Evolutionary conservation across 2,113 vertebrate genomes (phyloP).

Genomic region (Stercorarius parasiticus): DNA sequence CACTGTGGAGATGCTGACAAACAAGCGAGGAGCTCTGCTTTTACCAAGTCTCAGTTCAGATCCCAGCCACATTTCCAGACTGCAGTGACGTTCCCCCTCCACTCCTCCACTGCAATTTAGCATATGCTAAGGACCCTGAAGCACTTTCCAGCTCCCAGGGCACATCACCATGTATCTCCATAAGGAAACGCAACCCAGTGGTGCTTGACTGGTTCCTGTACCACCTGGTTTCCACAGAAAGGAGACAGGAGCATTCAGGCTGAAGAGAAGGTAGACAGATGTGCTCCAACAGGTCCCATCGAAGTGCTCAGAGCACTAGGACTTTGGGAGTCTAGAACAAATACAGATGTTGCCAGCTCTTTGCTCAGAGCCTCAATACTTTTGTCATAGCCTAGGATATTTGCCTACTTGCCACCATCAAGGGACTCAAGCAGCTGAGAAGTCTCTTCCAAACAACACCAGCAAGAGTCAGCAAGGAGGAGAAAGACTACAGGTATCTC

Average conservation of each 20-base stretch:
- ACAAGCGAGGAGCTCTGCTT: background rate
- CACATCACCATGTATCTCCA: background rate
- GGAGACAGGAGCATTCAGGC: background rate
- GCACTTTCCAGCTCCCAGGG: background rate
- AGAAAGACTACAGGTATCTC: background rate
- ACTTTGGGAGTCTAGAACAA: background rate
- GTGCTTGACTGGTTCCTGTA: rapidly evolving
- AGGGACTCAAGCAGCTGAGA: background rate
- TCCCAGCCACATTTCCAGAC: background rate
- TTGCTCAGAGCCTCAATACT: background rate
- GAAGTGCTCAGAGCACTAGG: background rate
- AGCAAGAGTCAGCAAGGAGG: background rate
- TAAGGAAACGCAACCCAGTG: rapidly evolving
- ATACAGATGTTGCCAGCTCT: background rate
- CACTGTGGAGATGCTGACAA: background rate
- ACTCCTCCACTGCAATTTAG: background rate
- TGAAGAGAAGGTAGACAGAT: background rate
- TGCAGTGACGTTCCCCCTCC: background rate
- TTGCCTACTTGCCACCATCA: background rate
- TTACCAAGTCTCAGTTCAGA: background rate
- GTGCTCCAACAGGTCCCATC: background rate
- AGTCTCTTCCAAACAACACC: background rate
- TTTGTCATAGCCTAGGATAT: background rate
- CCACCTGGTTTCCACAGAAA: background rate
- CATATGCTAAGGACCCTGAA: background rate